phyloP scores from a whole-genome alignment of 2,888 invertebrate genomes.

The Apocheima hispidaria region DNA sequence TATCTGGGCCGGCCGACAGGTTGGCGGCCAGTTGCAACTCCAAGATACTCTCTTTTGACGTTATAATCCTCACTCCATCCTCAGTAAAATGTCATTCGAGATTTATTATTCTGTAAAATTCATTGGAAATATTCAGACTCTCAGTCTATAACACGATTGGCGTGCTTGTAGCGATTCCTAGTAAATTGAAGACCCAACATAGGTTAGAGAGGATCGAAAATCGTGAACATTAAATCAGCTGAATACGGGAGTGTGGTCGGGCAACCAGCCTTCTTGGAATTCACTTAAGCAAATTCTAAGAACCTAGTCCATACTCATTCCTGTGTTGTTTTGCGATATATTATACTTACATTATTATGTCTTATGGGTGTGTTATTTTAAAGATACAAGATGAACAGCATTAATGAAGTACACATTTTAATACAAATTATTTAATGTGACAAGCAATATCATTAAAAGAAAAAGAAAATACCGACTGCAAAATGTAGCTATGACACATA shows the following conservation, averaged over 20 bases:
- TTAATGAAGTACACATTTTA: no score
- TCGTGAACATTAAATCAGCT: slow-evolving; percentile 30
- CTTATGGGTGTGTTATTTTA: not conserved
- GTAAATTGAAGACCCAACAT: slow-evolving; percentile 14
- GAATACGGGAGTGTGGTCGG: slow-evolving; percentile 19
- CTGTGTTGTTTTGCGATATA: not conserved
- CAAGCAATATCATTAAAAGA: no score
- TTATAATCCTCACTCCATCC: no score
- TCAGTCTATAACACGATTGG: slow-evolving; percentile 2
- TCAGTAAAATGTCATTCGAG: not conserved
- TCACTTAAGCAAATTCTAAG: slow-evolving; percentile 27
- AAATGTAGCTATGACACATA: no score
- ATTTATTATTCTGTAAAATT: not conserved
- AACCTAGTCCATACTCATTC: slow-evolving; percentile 6
- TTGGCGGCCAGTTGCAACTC: no score
- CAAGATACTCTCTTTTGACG: no score
- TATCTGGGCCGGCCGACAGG: no score
- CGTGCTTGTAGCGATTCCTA: slow-evolving; percentile 15
- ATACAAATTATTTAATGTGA: no score
- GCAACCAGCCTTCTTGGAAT: slow-evolving; percentile 25
- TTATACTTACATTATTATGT: not conserved
- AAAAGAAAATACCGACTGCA: no score
- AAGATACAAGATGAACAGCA: no score
- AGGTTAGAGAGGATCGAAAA: slow-evolving; percentile 17
- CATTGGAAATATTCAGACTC: not conserved